Conservation (phyloP, 2,888 invertebrate species). For the Ditula angustiorana region DNA sequence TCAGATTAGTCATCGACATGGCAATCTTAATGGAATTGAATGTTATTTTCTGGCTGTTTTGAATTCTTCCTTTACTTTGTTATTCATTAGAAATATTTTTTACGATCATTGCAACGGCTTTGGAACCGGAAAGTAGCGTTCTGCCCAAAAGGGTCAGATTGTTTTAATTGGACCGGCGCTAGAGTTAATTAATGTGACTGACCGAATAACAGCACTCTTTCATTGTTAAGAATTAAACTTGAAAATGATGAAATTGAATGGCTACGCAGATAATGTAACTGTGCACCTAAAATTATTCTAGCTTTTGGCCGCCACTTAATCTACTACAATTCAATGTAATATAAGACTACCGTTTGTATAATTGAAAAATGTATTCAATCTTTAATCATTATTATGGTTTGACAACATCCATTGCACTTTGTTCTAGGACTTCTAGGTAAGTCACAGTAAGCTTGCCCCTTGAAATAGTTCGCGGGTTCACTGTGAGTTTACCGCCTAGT, state of each 20-base stretch:
- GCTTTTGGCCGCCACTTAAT: neutral
- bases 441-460: neutral
- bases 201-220: slow-evolving; percentile 54
- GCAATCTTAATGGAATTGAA: no score
- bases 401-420: no score
- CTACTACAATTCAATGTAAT: neutral
- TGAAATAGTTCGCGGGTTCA: neutral
- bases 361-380: no score
- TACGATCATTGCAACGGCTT: slow-evolving; percentile 12
- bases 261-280: neutral
- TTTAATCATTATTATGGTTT: neutral
- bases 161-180: slow-evolving; percentile 50
- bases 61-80: neutral
- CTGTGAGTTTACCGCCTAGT: neutral
- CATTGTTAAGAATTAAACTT: slow-evolving; percentile 47
- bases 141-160: slow-evolving; percentile 37
- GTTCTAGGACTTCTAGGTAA: neutral
- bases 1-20: no score
- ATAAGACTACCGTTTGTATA: neutral
- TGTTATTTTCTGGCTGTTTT: no score
- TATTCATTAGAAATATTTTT: slow-evolving; percentile 22
- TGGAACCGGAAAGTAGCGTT: slow-evolving; percentile 28
- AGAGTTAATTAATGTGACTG: slow-evolving; percentile 62
- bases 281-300: neutral
- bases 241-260: slow-evolving; percentile 18